Base-by-base conservation (phyloP, 64 coral and sea anemone species). In the Trachythela sp. region DNA sequence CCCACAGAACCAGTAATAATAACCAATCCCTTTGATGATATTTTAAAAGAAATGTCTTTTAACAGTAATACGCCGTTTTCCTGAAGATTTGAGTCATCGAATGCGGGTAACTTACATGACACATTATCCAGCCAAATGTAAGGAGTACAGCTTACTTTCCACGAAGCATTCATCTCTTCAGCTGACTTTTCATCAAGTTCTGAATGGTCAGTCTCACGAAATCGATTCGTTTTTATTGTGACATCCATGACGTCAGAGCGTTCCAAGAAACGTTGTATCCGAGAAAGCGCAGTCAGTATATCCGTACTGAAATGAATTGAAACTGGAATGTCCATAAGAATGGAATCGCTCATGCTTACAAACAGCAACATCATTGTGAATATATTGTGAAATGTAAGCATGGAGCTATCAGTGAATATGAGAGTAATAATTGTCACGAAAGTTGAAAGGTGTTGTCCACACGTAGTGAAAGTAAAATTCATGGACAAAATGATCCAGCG, bases 1-100 rank as follows among this genome's bases (percentile, higher is more conserved):
- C 92, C 92, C 35, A 93, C 92, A 8, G 84, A 71, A 49, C 92
- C 92, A 83, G 84, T 90, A 27, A 93, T 77, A 40, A 89, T 40
- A 32, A 70, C 77, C 17, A 93, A 86, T 9, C 45, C 48, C 0
- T 90, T 54, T 43, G 72, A 41, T 67, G n/a, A 24, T 48, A 85
- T 85, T 87, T 93, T 76, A 29, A 93, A 83, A 40, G 24, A 33
- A 22, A 93, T 70, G 36, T 85, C 40, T 8, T 83, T 86, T 29
- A 93, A 29, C 54, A 11, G 54, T 3, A 20, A 17, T 59, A 22
- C 18, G 24, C 15, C 18, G 14, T 20, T n/a, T 59, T 20, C 24
- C 24, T 59, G 54, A 3, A 2, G 2, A 59, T 59, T 6, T n/a
- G 24, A 11, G 15, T 17, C 54, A 6, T 59, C 6, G 2, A 6